These are phyloP conservation scores for Coryphaenoides rupestris DNA, from an alignment of 2,113 vertebrate species.

Conservation along the genomic window DNA sequence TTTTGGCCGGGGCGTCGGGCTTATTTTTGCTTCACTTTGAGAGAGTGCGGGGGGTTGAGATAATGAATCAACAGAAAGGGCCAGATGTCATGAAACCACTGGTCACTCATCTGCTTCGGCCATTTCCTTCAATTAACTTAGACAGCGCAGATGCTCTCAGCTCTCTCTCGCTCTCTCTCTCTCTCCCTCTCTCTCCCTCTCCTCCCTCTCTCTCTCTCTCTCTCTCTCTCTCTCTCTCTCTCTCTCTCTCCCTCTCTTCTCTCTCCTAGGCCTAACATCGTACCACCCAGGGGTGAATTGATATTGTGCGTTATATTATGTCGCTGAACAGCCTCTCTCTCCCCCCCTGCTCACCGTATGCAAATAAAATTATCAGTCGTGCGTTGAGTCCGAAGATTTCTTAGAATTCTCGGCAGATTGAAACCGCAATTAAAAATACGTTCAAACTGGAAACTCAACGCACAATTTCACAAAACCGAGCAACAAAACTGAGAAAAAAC, in stretches of 20 bases:
- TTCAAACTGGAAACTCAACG: constrained; percentile 5
- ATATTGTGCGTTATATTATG: not conserved
- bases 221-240: too few relatives aligned
- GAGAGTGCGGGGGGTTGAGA: constrained; percentile 54
- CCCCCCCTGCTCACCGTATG: not conserved
- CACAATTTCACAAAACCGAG: not conserved
- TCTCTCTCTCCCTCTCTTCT: too few relatives aligned
- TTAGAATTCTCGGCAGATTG: constrained; percentile 18
- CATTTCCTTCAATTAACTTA: constrained; percentile 29
- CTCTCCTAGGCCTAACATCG: too few relatives aligned
- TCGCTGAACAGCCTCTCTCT: constrained; percentile 6
- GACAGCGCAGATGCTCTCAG: not conserved
- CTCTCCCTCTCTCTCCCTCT: too few relatives aligned
- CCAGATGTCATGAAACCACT: constrained; percentile 37
- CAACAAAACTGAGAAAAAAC: not conserved
- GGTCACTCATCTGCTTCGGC: constrained; percentile 49
- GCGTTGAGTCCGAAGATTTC: constrained; percentile 9
- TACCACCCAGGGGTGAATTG: not conserved
- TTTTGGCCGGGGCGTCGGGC: constrained; percentile 50
- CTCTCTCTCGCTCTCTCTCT: not conserved
- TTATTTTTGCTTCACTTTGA: constrained; percentile 61
- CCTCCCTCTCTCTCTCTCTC: too few relatives aligned
- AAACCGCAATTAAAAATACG: not conserved
- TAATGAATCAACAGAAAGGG: constrained; percentile 57
- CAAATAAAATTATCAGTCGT: too few relatives aligned